Evolutionary conservation across 2,797 vertebrate species (phyloP).

Genomic region (Betta splendens): DNA sequence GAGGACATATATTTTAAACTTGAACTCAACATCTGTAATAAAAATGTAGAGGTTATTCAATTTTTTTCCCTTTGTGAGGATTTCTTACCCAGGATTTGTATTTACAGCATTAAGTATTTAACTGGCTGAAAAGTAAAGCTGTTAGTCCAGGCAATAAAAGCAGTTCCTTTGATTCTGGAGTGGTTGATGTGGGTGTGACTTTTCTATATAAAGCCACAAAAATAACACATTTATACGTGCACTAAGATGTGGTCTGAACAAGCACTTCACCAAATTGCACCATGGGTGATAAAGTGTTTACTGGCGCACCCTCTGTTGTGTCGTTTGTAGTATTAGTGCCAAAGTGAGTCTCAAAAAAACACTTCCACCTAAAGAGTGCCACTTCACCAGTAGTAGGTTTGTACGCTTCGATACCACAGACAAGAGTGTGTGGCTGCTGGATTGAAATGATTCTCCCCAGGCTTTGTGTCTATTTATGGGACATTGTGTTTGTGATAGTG

Average conservation of each 20-base stretch:
- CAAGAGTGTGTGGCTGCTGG: conserved; percentile 9
- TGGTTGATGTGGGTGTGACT: conserved; percentile 21
- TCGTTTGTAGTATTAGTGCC: neutral
- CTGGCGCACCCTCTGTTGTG: conserved; percentile 20
- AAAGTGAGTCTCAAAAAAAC: conserved; percentile 9
- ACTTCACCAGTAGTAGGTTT: conserved; percentile 9
- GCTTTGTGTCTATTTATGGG: conserved; percentile 32
- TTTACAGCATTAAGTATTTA: conserved; percentile 7
- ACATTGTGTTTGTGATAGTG: conserved; percentile 14
- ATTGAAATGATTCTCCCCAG: conserved; percentile 12
- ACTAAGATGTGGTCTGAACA: conserved; percentile 41
- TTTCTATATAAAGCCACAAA: conserved; percentile 24
- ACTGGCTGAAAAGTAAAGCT: conserved; percentile 4
- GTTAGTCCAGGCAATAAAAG: conserved; percentile 5
- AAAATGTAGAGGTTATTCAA: no score
- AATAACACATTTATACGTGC: conserved; percentile 34
- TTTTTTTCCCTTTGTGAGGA: neutral
- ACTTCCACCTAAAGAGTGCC: neutral
- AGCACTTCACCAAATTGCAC: conserved; percentile 13
- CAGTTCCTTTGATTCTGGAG: conserved; percentile 34
- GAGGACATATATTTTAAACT: no score
- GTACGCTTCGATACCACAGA: neutral
- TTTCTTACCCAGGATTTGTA: neutral
- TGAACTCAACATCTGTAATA: no score
- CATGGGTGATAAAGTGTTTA: conserved; percentile 7